Evolutionary conservation across 2,797 vertebrate genomes (phyloP).

Genomic region (Anguilla marmorata): DNA sequence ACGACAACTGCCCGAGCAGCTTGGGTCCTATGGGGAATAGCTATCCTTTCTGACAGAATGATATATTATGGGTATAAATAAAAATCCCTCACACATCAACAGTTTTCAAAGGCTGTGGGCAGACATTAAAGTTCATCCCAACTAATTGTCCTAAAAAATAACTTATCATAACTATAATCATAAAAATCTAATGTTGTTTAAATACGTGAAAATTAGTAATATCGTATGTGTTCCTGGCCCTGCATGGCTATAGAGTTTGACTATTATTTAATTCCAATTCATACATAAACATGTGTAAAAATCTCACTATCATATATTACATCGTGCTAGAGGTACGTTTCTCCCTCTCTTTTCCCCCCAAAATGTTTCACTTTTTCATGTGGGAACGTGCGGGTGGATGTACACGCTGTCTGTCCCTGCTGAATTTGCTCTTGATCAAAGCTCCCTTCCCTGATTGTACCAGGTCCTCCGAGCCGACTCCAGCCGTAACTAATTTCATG

Average conservation of each 20-base stretch:
- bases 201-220: too few species aligned
- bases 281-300: neutral
- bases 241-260: too few species aligned
- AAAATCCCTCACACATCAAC: neutral
- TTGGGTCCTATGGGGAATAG: neutral
- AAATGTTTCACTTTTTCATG: neutral
- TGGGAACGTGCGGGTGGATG: neutral
- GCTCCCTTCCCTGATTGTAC: neutral
- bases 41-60: neutral
- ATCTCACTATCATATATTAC: neutral
- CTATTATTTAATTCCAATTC: too few species aligned
- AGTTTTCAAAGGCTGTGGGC: neutral
- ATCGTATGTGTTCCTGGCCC: too few species aligned
- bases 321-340: neutral
- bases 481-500: neutral
- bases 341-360: neutral
- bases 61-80: neutral
- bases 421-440: neutral
- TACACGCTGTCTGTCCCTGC: neutral
- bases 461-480: neutral
- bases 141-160: neutral
- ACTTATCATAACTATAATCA: too few species aligned
- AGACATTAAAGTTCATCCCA: neutral
- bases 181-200: too few species aligned
- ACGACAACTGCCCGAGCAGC: neutral